Evolutionary conservation across 2,888 invertebrate species (phyloP), one percentile per base, ranked within the genome.

Genomic region (Panorpa germanica): DNA sequence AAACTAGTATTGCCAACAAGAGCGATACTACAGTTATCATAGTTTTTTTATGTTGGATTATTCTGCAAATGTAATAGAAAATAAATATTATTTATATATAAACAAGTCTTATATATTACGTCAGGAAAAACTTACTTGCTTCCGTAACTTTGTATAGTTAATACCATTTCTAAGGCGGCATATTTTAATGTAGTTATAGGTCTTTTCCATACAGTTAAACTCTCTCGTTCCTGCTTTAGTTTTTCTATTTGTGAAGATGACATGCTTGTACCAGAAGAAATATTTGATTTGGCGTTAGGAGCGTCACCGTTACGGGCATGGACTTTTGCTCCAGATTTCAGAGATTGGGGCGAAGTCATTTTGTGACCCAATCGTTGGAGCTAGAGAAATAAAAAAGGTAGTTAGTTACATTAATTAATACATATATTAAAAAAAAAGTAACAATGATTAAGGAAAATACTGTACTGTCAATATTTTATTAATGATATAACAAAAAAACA

Each of bases 101-200:
- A 23, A 30, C 10, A 17, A n/a, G 17, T 24, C 25, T 10, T 29
- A 24, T 7, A 7, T 11, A 13, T 26, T 26, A 7, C 5, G 27
- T 12, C 8, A 10, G 17, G 22, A 22, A 10, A 13, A 5, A 46
- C 57, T 57, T 48, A 71, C 71, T 65, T 65, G 46, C 49, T 53
- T 40, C 61, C 59, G 48, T 64, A 64, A 29, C 59, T 61, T 39
- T 57, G 61, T 43, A 67, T 53, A 43, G 80, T 59, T 45, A 69
- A 61, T 34, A 65, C 53, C 39, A 75, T 56, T 61, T 90, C 86
- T 45, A 67, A 64, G 44, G 65, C 53, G 57, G 78, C 83, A 57
- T 81, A 88, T 48, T 78, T 72, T 35, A 81, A 46, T 3, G 86
- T 86, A 44, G 62, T 65, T 36, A 85, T 41, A 6, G 90, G 88